phyloP scores from a whole-genome alignment of 92 coral and sea anemone genomes.

The Phenganax subtilis region DNA sequence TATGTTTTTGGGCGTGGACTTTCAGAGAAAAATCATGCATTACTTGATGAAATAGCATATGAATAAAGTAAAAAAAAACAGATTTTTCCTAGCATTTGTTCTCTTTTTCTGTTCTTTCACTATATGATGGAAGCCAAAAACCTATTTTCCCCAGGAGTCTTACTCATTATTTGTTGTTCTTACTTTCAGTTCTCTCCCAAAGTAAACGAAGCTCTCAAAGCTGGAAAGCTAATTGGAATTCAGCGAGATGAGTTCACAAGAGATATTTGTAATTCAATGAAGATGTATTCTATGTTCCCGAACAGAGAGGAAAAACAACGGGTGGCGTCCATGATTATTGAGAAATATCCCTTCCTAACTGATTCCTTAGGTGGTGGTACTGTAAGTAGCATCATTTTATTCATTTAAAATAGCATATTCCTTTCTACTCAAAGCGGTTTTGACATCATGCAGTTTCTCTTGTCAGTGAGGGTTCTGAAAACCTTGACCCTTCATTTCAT shows the following conservation, averaged over 20 bases:
- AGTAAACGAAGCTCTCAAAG: neutral
- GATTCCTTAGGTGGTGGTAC: constrained; percentile 4
- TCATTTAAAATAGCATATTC: neutral
- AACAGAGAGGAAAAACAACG: constrained; percentile 15
- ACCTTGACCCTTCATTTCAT: too few species aligned
- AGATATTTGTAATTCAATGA: constrained; percentile 14
- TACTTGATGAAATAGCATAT: too few species aligned
- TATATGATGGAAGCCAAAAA: too few species aligned
- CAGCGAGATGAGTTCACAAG: constrained; percentile 7
- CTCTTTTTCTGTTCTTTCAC: too few species aligned
- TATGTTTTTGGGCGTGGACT: too few species aligned
- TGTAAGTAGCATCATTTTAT: neutral
- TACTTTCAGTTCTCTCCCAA: neutral
- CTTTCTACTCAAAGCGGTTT: neutral
- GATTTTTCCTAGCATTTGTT: too few species aligned
- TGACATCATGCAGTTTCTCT: too few species aligned
- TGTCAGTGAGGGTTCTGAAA: too few species aligned
- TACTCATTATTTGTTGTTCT: neutral
- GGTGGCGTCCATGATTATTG: constrained; percentile 21
- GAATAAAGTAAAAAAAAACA: too few species aligned
- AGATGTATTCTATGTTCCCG: constrained; percentile 6
- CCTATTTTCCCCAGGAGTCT: too few species aligned
- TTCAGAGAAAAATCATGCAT: too few species aligned
- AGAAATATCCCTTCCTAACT: constrained; percentile 4
- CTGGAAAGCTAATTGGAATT: constrained; percentile 6